Base-by-base conservation (phyloP, 2,888 invertebrate species). In the Hoplodrina ambigua region DNA sequence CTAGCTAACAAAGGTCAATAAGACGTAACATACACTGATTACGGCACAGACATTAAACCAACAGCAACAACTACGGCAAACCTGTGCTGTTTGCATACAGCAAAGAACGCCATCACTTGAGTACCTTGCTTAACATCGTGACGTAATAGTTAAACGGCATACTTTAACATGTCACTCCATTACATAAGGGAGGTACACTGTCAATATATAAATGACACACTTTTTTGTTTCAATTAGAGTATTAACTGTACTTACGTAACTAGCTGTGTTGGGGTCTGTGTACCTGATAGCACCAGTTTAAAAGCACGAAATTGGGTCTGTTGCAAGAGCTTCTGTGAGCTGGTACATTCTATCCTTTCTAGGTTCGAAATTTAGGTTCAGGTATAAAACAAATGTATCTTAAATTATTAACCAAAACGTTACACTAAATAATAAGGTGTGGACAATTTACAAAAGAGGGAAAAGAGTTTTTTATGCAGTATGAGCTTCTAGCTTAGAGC, bases 161-260 rank as follows among this genome's bases (percentile, higher is more conserved):
- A 76, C 82, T 75, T 81, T 25, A 68, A 25, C 66, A 66, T 69
- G 76, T 69, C 73, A 79, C 50, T 58, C n/a, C 4, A 44, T 83
- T 83, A 84, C 30, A 65, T 81, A 84, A 84, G 44, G 50, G 44
- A 62, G 67, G 73, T 65, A 80, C 75, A 54, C 17, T 30, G 69
- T 77, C 66, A 70, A 76, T 82, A 72, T 68, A 74, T 69, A 63
- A 73, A 82, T 63, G 80, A 75, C 80, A 84, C 20, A 84, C 73
- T 70, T 82, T 41, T 41, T 69, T 69, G 63, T 75, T 72, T 82
- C 74, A 82, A 81, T 81, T 74, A 84, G 59, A 63, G 64, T 74
- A 73, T 71, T 65, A 60, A 68, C 66, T 6, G 11, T 17, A 19
- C 30, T 77, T 80, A 75, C 53, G 50, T 80, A 63, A 50, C 49